phyloP scores from a whole-genome alignment of 2,113 vertebrate genomes.

The Mormoops blainvillei region DNA sequence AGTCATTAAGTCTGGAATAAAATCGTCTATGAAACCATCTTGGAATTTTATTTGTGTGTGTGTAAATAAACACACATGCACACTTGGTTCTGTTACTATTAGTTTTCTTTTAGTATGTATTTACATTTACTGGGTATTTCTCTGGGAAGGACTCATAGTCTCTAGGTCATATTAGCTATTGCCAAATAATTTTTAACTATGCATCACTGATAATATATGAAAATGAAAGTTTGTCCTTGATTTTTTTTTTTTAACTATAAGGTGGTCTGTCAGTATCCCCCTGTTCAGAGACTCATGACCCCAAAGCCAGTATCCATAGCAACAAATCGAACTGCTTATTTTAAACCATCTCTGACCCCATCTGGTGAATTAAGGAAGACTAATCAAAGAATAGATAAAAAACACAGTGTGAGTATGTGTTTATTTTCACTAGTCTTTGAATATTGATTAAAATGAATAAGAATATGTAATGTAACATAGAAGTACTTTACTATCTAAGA shows the following conservation, averaged over 20 bases:
- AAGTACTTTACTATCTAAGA: not conserved
- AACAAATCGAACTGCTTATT: conserved; percentile 86
- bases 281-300: conserved; percentile 90
- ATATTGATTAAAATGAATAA: not conserved
- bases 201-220: not conserved
- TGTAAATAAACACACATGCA: not conserved
- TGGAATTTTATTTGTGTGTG: not conserved
- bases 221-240: conserved; percentile 30
- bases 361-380: conserved; percentile 79
- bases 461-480: not conserved
- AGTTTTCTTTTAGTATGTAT: not conserved
- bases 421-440: conserved; percentile 53
- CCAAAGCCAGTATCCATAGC: conserved; percentile 84
- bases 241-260: conserved; percentile 75
- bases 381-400: conserved; percentile 81
- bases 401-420: conserved; percentile 79
- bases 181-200: conserved; percentile 8
- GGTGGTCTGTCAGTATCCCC: conserved; percentile 88
- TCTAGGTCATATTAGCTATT: conserved; percentile 22
- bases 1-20: not conserved
- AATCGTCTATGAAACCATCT: not conserved
- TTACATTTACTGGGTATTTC: not conserved
- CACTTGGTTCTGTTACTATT: not conserved
- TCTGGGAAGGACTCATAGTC: not conserved
- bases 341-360: conserved; percentile 91